phyloP scores from a whole-genome alignment of 2,113 vertebrate genomes.

The Neogale vison region DNA sequence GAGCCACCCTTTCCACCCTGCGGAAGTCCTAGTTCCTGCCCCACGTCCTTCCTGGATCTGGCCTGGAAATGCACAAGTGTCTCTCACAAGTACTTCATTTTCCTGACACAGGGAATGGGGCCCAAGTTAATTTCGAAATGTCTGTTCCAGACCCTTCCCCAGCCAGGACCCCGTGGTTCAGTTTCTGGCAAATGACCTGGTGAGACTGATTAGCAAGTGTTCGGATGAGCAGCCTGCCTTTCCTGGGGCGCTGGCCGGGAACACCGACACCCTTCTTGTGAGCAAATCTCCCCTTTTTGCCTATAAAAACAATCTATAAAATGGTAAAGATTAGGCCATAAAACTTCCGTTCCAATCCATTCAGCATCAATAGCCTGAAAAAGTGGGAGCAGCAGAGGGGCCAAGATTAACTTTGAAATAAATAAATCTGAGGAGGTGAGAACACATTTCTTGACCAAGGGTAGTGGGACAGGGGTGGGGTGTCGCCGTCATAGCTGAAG shows the following conservation, averaged over 20 bases:
- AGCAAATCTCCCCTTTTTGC: slow-evolving; percentile 57
- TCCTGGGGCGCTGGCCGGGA: background rate
- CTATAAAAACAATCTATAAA: slow-evolving; percentile 83
- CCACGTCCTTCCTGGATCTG: background rate
- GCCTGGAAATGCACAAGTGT: slow-evolving; percentile 61
- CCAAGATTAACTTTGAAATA: slow-evolving; percentile 71
- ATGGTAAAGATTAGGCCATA: slow-evolving; percentile 80
- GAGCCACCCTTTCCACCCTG: background rate
- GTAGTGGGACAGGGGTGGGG: background rate
- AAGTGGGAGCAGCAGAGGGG: slow-evolving; percentile 76
- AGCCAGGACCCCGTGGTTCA: slow-evolving; percentile 19
- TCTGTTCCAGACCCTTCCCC: slow-evolving; percentile 21
- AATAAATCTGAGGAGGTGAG: slow-evolving; percentile 66
- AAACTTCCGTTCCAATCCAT: slow-evolving; percentile 84
- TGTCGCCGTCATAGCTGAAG: background rate
- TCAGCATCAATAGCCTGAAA: slow-evolving; percentile 83
- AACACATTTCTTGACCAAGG: background rate
- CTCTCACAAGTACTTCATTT: slow-evolving; percentile 78
- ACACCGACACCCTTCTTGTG: slow-evolving; percentile 25
- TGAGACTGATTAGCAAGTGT: slow-evolving; percentile 57
- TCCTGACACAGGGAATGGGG: slow-evolving; percentile 17
- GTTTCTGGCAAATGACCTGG: background rate
- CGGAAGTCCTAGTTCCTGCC: background rate
- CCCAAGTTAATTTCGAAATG: slow-evolving; percentile 75
- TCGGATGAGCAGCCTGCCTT: slow-evolving; percentile 67